phyloP scores from a whole-genome alignment of 2,113 vertebrate species.

The Apistogramma diplotaenia region DNA sequence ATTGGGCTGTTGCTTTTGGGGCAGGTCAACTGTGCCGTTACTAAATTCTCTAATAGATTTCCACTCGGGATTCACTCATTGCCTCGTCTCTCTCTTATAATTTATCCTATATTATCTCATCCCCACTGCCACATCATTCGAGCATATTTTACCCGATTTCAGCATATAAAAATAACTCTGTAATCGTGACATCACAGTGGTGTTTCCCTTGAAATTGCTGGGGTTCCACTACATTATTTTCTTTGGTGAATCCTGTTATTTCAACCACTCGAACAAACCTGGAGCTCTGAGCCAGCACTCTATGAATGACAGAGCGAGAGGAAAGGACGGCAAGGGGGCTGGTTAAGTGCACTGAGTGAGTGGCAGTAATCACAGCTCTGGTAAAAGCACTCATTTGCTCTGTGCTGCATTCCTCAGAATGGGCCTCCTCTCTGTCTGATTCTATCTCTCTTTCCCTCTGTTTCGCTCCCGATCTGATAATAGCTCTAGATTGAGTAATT shows the following conservation, averaged over 20 bases:
- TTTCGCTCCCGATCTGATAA: slow-evolving; percentile 72
- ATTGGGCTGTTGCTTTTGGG: fast-evolving
- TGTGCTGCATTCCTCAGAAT: slow-evolving; percentile 62
- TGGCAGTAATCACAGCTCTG: slow-evolving; percentile 75
- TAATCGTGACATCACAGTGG: slow-evolving; percentile 39
- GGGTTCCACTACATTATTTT: slow-evolving; percentile 55
- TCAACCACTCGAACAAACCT: slow-evolving; percentile 59
- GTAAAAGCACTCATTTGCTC: slow-evolving; percentile 74
- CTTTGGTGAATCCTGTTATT: slow-evolving; percentile 63
- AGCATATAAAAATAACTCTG: slow-evolving; percentile 12
- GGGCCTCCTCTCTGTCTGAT: slow-evolving; percentile 38
- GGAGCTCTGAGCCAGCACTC: slow-evolving; percentile 45
- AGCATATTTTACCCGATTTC: neutral
- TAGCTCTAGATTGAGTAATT: slow-evolving; percentile 81
- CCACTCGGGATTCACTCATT: neutral
- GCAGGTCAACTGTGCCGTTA: neutral
- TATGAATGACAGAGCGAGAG: slow-evolving; percentile 65
- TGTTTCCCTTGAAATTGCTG: slow-evolving; percentile 54
- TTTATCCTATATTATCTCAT: neutral
- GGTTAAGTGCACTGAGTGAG: slow-evolving; percentile 76
- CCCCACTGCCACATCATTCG: neutral
- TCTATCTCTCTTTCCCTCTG: slow-evolving; percentile 32
- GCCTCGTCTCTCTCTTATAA: neutral
- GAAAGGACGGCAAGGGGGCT: slow-evolving; percentile 59
- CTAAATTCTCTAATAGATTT: neutral